A percentile compares a stretch with the other conserved stretches of the same genome.
Conservation (phyloP, 2,113 vertebrate genomes). For the Ctenodactylus gundi region DNA sequence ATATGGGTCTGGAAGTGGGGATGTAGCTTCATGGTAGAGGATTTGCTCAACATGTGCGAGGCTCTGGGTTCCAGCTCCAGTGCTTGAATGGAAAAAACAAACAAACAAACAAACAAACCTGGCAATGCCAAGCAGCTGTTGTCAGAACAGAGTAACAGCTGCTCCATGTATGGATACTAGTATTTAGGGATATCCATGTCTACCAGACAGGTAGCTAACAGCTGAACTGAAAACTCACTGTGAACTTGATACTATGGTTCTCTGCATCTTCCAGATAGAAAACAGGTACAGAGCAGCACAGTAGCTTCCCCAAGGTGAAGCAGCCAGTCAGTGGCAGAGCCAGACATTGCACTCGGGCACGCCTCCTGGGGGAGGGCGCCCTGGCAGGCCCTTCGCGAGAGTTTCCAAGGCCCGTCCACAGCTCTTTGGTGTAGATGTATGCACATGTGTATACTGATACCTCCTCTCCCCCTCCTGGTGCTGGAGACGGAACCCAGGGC, state of each 20-base stretch:
- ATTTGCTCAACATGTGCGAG: background rate
- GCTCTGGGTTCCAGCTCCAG: background rate
- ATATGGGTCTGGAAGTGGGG: background rate
- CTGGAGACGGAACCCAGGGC: no score
- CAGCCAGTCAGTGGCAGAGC: background rate
- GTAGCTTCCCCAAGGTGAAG: background rate
- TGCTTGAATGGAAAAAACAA: background rate
- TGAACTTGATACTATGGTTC: background rate
- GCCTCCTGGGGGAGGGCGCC: background rate
- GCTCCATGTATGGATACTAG: background rate
- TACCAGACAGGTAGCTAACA: background rate
- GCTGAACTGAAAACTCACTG: background rate
- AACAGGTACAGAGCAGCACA: background rate
- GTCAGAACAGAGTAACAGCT: background rate
- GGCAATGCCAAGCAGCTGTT: background rate
- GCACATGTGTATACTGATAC: no score
- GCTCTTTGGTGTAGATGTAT: no score
- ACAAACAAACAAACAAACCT: background rate
- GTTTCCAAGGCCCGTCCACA: no score
- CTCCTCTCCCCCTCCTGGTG: no score
- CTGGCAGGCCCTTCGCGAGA: background rate
- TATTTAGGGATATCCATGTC: background rate
- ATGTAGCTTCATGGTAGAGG: background rate
- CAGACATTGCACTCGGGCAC: background rate
- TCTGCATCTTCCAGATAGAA: constrained; percentile 8